Percentiles rank a stretch among this genome's conserved stretches.
Conservation (phyloP, 2,797 vertebrate species). For the Ispidina lecontei region DNA sequence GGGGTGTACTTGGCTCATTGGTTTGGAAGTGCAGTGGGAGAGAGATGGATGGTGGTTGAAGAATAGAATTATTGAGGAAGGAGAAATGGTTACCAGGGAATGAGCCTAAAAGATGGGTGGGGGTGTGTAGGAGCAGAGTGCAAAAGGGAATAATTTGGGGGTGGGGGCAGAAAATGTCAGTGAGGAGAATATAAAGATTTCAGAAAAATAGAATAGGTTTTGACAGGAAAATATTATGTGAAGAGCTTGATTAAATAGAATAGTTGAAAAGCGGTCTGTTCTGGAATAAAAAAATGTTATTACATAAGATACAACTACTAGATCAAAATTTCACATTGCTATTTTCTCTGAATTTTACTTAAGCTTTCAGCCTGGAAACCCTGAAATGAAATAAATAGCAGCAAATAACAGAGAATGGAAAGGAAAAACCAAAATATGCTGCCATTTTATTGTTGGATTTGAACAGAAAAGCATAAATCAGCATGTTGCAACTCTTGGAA, state of each 20-base stretch:
- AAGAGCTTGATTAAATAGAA: background rate
- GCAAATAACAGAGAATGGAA: background rate
- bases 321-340: background rate
- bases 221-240: background rate
- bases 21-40: background rate
- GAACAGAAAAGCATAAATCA: background rate
- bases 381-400: background rate
- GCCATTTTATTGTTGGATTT: background rate
- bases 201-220: background rate
- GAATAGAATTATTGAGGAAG: background rate
- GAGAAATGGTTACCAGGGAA: background rate
- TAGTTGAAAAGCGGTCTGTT: background rate
- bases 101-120: background rate
- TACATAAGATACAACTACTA: background rate
- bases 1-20: background rate
- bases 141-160: background rate
- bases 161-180: background rate
- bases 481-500: background rate
- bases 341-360: constrained; percentile 7
- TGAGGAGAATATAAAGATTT: background rate
- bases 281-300: background rate
- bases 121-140: background rate
- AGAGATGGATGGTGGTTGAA: background rate
- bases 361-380: background rate
- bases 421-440: background rate